Evolutionary conservation across 2,888 invertebrate genomes (phyloP), one percentile per base, ranked within the genome.

Genomic region (Steinernema carpocapsae): DNA sequence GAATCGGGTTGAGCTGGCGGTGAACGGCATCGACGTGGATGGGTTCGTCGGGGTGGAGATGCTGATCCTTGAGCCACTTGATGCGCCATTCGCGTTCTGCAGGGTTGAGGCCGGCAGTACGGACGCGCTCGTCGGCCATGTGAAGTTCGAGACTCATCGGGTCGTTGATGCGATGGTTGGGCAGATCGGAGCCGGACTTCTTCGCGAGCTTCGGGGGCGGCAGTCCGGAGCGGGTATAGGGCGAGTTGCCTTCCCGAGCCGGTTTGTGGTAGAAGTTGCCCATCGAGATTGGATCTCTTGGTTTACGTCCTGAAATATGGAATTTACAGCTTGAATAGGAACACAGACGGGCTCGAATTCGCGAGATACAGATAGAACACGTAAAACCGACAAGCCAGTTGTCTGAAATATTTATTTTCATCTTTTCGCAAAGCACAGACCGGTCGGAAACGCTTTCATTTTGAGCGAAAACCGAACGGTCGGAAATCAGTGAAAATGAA

Each of bases 31-130:
- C 84, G 29, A 86, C 85, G 46, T 80, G 81, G 59, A 85, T 81
- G 45, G 87, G 87, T 77, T 87, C 87, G 75, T 87, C 87, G 48
- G 87, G 80, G 73, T 87, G 87, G 45, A 87, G 79, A 56, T 86
- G 83, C 76, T 87, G 87, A 64, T 85, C 86, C 79, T 85, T 74
- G 43, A 83, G 51, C 74, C 76, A 83, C 72, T 83, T 83, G n/a
- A 83, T 84, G 48, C 86, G 80, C 86, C 86, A 86, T 75, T 85
- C 85, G 46, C 86, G 76, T 72, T 86, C 86, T n/a, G 86, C 86
- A 7, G 82, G 80, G 26, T 81, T 79, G 72, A 86, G 78, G 22
- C 86, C 86, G 32, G 83, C 76, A 10, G 85, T 82, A 72, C 86
- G 82, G 29, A 80, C 75, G 14, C 82, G 79, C 46, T 82, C 74